Base-by-base conservation (phyloP, 2,113 vertebrate species). In the Dicaeum eximium region DNA sequence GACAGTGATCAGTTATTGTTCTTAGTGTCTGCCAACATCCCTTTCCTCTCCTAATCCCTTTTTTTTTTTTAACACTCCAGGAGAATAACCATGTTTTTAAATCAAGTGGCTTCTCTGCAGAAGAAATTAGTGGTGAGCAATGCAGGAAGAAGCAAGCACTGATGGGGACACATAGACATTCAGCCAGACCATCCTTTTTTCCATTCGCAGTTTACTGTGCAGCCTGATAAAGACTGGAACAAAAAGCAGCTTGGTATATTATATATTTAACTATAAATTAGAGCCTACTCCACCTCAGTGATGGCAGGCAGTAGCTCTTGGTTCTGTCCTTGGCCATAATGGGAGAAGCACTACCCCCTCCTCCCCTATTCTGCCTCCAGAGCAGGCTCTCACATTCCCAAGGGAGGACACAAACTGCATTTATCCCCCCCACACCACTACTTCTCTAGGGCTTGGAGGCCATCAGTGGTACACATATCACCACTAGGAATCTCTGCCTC, bases 391-490 rank as follows among this genome's bases (percentile, higher is more conserved):
- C 11, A 2, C 44, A 58, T 79, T 56, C 40, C 71, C 57, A 56
- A 58, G 37, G 48, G n/a, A 57, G 51, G 44, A 75, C 0, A 6
- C n/a, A 53, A 78, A 53, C 28, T 58, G 28, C 28, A n/a, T 62
- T 66, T 71, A 23, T 62, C 71, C 62, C 44, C 23, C 30, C n/a
- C 56, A 48, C 5, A 20, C 20, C 23, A 8, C 42, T 21, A 27
- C 18, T 12, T 4, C 31, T 35, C 42, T 54, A 11, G 0, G 2
- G n/a, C 38, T 53, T 53, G 28, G 56, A 61, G 19, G 38, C 62
- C 33, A 47, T 9, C 65, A 56, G 64, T 1, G 0, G 22, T n/a
- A 51, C 24, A 42, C 1, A 0, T 24, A 19, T 51, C 33, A 33
- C 13, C 27, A 27, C 35, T 5, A 44, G 31, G 35, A 78, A 72